A percentile compares a stretch with the other conserved stretches of the same genome.
phyloP scores from a whole-genome alignment of 2,797 vertebrate species.

The Hoplostethus mediterraneus region DNA sequence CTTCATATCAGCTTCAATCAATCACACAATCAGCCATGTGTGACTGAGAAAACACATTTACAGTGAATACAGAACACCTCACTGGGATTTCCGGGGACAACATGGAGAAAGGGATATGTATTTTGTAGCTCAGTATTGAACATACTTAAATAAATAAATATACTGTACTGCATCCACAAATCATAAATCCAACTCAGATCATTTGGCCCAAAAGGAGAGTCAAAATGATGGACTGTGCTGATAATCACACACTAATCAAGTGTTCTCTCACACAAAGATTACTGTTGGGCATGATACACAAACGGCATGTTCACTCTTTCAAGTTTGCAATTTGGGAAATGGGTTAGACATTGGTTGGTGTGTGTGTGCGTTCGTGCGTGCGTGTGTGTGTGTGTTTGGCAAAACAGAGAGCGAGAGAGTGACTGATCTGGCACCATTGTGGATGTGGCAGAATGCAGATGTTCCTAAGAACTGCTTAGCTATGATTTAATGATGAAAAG shows the following conservation, averaged over 20 bases:
- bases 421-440: slow-evolving; percentile 67
- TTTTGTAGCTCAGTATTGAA: too few relatives aligned
- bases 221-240: slow-evolving; percentile 68
- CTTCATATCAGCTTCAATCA: too few relatives aligned
- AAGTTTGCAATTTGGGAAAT: slow-evolving; percentile 69
- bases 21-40: too few relatives aligned
- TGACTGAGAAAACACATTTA: too few relatives aligned
- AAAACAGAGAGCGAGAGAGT: slow-evolving; percentile 44
- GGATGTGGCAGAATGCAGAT: slow-evolving; percentile 79
- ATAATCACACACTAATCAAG: slow-evolving; percentile 69
- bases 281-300: slow-evolving; percentile 22
- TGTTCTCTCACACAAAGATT: slow-evolving; percentile 50
- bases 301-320: slow-evolving; percentile 41
- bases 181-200: slow-evolving; percentile 48
- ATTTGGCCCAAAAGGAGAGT: slow-evolving; percentile 58
- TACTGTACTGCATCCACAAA: slow-evolving; percentile 41
- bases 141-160: slow-evolving; percentile 45
- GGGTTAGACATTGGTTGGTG: slow-evolving; percentile 66
- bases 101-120: too few relatives aligned
- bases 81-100: too few relatives aligned
- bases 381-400: slow-evolving; percentile 38
- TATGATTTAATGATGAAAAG: slow-evolving; percentile 80
- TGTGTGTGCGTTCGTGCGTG: slow-evolving; percentile 12
- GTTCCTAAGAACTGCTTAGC: slow-evolving; percentile 66
- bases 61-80: too few relatives aligned